Percentiles rank a stretch among this genome's conserved stretches.
phyloP scores from a whole-genome alignment of 1,140 invertebrate species.

The Neodiprion fabricii region DNA sequence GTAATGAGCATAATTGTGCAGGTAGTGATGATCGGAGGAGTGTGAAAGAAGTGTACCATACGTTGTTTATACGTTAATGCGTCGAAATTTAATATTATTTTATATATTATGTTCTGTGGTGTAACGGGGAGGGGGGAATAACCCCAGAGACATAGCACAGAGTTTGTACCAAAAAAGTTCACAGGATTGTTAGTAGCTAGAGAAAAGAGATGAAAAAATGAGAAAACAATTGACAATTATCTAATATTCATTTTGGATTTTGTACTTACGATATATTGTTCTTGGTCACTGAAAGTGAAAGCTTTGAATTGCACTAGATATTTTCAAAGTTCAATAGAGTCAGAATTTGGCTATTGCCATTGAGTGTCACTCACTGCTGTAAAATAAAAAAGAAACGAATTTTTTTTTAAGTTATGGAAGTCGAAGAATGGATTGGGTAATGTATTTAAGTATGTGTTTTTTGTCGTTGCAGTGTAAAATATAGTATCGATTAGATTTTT shows the following conservation, averaged over 20 bases:
- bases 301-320: too few species aligned
- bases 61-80: background rate
- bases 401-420: background rate
- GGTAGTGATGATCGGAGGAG: background rate
- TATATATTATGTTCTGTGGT: background rate
- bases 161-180: background rate
- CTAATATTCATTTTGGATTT: too few species aligned
- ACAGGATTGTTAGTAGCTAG: background rate
- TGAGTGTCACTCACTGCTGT: too few species aligned
- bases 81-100: constrained; percentile 1
- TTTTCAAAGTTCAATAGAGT: too few species aligned
- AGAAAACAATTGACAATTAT: too few species aligned
- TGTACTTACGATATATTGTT: too few species aligned
- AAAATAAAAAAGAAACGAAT: too few species aligned
- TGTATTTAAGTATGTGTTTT: background rate
- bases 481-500: background rate
- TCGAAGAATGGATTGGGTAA: background rate
- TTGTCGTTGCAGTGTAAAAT: constrained; percentile 4
- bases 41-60: background rate
- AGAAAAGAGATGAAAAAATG: background rate
- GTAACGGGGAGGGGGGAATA: too few species aligned
- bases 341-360: too few species aligned
- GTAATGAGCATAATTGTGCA: background rate
- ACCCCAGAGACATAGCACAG: background rate
- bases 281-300: too few species aligned